phyloP scores from a whole-genome alignment of 1,140 invertebrate species.

The Drosophila oshimai region DNA sequence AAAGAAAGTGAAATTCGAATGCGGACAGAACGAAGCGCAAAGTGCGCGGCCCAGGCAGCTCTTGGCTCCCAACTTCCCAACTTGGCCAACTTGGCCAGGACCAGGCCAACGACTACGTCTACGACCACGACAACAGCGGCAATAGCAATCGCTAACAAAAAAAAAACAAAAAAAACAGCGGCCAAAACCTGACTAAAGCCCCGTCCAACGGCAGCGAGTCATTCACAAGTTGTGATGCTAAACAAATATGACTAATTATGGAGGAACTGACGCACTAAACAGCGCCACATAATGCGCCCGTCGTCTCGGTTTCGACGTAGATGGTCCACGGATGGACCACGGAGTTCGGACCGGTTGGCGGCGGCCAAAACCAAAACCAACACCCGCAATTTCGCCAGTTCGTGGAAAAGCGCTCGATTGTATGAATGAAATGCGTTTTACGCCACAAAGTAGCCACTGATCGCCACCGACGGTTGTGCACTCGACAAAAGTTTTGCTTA shows the following conservation, averaged over 20 bases:
- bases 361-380: constrained; percentile 39
- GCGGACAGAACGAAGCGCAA: constrained; percentile 72
- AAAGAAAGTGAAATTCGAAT: constrained; percentile 76
- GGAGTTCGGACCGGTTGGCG: constrained; percentile 19
- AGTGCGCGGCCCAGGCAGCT: constrained; percentile 58
- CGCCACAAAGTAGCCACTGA: constrained; percentile 47
- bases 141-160: neutral
- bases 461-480: constrained; percentile 13
- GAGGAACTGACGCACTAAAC: constrained; percentile 78
- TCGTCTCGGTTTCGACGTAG: constrained; percentile 74
- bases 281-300: constrained; percentile 75
- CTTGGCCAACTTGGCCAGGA: constrained; percentile 58
- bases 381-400: constrained; percentile 80
- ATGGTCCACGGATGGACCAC: constrained; percentile 47
- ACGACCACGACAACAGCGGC: neutral
- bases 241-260: constrained; percentile 81
- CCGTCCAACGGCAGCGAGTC: constrained; percentile 39
- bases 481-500: neutral
- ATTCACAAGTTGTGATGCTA: constrained; percentile 79
- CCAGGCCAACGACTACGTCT: constrained; percentile 53
- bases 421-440: constrained; percentile 79
- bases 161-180: neutral
- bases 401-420: constrained; percentile 68
- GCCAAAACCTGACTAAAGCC: constrained; percentile 13
- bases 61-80: too few relatives aligned